Evolutionary conservation across 2,113 vertebrate species (phyloP).

Genomic region (Ursus arctos): DNA sequence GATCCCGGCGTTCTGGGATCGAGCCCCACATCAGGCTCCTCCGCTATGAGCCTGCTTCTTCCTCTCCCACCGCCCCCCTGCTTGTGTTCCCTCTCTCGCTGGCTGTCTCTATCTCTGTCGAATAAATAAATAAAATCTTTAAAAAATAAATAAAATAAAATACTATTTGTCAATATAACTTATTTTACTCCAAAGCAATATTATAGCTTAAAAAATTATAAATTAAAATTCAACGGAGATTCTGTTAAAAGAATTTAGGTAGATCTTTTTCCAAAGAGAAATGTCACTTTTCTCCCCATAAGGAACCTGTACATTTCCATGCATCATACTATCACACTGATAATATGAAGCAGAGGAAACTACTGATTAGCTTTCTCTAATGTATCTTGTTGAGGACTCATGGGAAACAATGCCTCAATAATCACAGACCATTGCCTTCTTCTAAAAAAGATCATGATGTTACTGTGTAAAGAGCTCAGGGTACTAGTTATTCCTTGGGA

Average conservation of each 20-base stretch:
- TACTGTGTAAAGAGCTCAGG: not conserved
- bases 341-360: not conserved
- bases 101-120: too few relatives aligned
- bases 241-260: not conserved
- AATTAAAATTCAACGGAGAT: not conserved
- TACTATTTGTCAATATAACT: not conserved
- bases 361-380: not conserved
- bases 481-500: not conserved
- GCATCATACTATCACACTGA: not conserved
- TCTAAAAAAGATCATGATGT: not conserved
- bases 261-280: not conserved
- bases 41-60: too few relatives aligned
- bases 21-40: too few relatives aligned
- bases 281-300: not conserved
- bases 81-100: too few relatives aligned
- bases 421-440: slow-evolving; percentile 33
- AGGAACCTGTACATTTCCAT: not conserved
- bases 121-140: too few relatives aligned
- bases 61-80: too few relatives aligned
- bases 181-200: not conserved
- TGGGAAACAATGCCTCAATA: slow-evolving; percentile 33
- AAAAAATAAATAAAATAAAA: not conserved
- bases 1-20: too few relatives aligned
- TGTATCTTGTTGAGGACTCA: not conserved
- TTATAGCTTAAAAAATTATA: not conserved